phyloP scores from a whole-genome alignment of 64 coral and sea anemone genomes.

The Montipora sp. region DNA sequence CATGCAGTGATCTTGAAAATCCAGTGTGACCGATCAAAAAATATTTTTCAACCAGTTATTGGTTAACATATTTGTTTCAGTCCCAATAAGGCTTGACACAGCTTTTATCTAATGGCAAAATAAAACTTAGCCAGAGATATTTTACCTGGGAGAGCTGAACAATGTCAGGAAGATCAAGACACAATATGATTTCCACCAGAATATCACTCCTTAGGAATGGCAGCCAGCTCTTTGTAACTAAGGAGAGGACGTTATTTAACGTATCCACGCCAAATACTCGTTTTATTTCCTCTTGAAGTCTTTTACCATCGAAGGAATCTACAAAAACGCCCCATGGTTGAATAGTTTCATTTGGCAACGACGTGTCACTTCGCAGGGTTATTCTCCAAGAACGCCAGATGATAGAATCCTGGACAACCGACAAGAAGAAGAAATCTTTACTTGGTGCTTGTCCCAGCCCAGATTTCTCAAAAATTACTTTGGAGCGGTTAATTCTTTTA shows the following conservation, averaged over 20 bases:
- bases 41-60: background rate
- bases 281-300: slow-evolving; percentile 12
- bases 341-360: slow-evolving; percentile 17
- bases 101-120: background rate
- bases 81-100: background rate
- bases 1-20: no score
- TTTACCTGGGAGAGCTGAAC: slow-evolving; percentile 25
- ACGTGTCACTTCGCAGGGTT: slow-evolving; percentile 11
- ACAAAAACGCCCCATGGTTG: background rate
- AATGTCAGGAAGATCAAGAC: slow-evolving; percentile 21
- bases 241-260: background rate
- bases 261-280: slow-evolving; percentile 37
- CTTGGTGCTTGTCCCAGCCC: slow-evolving; percentile 6
- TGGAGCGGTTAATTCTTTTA: background rate
- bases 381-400: slow-evolving; percentile 41
- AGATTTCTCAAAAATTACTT: background rate
- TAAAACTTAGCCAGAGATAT: background rate
- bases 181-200: slow-evolving; percentile 13
- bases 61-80: background rate
- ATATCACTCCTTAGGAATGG: slow-evolving; percentile 11
- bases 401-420: background rate
- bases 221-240: slow-evolving; percentile 9
- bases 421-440: slow-evolving; percentile 30
- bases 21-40: background rate
- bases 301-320: background rate